Evolutionary conservation across 2,113 vertebrate species (phyloP).

Genomic region (Andinoacara biseriatus): DNA sequence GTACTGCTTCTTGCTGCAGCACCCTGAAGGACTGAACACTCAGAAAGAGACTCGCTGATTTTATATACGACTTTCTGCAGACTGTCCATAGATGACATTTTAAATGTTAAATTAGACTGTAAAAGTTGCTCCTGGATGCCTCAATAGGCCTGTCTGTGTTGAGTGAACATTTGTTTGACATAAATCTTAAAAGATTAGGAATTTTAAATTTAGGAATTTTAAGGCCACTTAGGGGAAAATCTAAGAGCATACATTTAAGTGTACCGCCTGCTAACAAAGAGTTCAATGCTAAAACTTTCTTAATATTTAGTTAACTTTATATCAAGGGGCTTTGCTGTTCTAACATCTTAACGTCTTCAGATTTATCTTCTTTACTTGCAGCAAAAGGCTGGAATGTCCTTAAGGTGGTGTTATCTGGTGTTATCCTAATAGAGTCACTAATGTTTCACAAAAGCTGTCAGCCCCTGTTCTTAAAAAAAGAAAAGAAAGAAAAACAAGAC

Average conservation of each 20-base stretch:
- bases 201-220: not conserved
- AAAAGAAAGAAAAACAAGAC: no score
- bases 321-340: not conserved
- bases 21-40: not conserved
- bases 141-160: not conserved
- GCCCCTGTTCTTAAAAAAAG: not conserved
- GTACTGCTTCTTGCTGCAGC: not conserved
- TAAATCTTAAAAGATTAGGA: not conserved
- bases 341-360: no score
- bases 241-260: not conserved
- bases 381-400: not conserved
- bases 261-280: not conserved
- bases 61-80: not conserved
- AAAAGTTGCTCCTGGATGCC: not conserved
- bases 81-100: not conserved
- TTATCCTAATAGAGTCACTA: not conserved
- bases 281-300: not conserved
- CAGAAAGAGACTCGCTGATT: not conserved
- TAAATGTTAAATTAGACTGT: not conserved
- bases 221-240: not conserved
- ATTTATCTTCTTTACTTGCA: not conserved
- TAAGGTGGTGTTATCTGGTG: not conserved
- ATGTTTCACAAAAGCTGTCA: not conserved
- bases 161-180: not conserved
- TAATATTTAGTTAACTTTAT: not conserved